These are phyloP conservation scores for Apostichopus leukothele DNA, from an alignment of 53 echinoderm and acorn worm genomes.

Conservation along the genomic window DNA sequence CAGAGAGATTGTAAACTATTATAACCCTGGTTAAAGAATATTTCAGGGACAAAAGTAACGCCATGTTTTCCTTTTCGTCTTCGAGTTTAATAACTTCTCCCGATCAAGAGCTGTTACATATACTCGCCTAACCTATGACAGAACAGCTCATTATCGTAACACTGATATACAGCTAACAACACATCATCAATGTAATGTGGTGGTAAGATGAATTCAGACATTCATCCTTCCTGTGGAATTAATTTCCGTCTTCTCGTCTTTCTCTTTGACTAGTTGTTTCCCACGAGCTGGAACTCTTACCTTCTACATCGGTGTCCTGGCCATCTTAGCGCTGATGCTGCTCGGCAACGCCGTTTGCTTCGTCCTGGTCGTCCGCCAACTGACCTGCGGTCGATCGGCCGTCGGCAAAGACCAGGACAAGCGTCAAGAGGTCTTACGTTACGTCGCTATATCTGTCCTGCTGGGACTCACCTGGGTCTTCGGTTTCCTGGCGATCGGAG, in stretches of 20 bases:
- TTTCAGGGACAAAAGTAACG: too few relatives aligned
- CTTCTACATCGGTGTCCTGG: slow-evolving; percentile 63
- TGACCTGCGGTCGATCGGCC: slow-evolving; percentile 62
- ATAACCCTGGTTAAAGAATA: too few relatives aligned
- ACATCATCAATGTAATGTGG: neutral
- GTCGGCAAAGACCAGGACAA: slow-evolving; percentile 4
- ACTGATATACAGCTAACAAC: too few relatives aligned
- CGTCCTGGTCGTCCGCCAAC: slow-evolving; percentile 53
- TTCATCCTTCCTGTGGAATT: neutral
- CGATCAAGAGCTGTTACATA: too few relatives aligned
- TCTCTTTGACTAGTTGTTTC: slow-evolving; percentile 61
- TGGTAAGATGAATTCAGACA: neutral
- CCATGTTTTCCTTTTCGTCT: too few relatives aligned
- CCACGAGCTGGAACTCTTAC: slow-evolving; percentile 48
- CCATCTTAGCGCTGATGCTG: slow-evolving; percentile 57
- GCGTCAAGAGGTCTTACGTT: slow-evolving; percentile 34
- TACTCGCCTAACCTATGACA: too few relatives aligned
- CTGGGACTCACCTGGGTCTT: slow-evolving; percentile 75
- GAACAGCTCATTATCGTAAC: too few relatives aligned
- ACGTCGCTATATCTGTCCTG: slow-evolving; percentile 56
- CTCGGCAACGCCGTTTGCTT: slow-evolving; percentile 63
- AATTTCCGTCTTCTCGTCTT: neutral
- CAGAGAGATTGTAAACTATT: too few relatives aligned
- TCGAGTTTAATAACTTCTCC: too few relatives aligned
- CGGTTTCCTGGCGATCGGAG: slow-evolving; percentile 61